A percentile compares a stretch with the other conserved stretches of the same genome.
Conservation (phyloP, 1,140 invertebrate genomes). For the Zophobas atratus region DNA sequence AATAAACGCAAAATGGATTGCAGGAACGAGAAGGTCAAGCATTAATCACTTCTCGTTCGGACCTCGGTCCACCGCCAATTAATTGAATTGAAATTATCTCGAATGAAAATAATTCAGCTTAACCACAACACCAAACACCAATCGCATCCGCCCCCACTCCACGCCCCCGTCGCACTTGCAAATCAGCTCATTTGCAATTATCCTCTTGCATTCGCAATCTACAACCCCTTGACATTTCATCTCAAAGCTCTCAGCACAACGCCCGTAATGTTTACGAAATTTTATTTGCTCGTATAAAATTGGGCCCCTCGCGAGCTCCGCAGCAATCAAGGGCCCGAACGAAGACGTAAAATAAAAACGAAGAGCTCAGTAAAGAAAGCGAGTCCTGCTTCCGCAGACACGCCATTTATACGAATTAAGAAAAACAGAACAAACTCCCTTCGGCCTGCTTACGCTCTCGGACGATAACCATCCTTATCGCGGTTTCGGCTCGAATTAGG, state of each 20-base stretch:
- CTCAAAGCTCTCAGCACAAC: not conserved
- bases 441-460: not conserved
- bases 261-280: conserved; percentile 9
- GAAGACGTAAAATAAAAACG: conserved; percentile 32
- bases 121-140: no score
- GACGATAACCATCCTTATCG: conserved; percentile 5
- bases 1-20: no score
- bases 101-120: no score
- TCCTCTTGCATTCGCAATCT: not conserved
- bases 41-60: no score
- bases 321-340: conserved; percentile 7
- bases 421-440: conserved; percentile 8
- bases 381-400: not conserved
- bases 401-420: conserved; percentile 27
- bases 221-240: not conserved
- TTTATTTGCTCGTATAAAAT: conserved; percentile 1
- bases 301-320: not conserved
- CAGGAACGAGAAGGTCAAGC: no score
- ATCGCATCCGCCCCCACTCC: no score
- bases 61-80: no score
- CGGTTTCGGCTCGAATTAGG: not conserved
- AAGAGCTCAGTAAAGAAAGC: conserved; percentile 24
- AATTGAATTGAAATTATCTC: no score
- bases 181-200: not conserved
- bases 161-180: not conserved